Conservation (phyloP, 2,888 invertebrate species). For the Ectobius pallidus region DNA sequence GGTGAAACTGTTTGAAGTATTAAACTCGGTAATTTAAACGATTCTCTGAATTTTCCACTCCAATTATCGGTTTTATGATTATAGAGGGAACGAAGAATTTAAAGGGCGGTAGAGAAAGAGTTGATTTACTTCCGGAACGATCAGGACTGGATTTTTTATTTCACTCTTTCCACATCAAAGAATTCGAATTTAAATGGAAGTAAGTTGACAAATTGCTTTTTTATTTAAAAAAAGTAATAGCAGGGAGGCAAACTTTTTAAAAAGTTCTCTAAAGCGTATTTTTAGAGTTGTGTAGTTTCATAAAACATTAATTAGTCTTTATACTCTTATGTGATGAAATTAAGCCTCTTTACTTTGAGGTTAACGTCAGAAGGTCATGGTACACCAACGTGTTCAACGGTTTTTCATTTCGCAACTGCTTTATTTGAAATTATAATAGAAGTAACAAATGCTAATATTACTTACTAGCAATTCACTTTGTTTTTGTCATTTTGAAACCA, state of each 20-base stretch:
- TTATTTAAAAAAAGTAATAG: neutral
- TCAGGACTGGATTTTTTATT: conserved; percentile 28
- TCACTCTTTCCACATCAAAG: conserved; percentile 36
- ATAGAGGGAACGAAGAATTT: neutral
- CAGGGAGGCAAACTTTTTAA: neutral
- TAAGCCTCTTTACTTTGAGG: neutral
- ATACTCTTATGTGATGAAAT: neutral
- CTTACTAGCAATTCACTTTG: no score
- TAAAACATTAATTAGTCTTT: conserved; percentile 7
- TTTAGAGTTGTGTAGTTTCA: neutral
- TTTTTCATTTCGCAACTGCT: no score
- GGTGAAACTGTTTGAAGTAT: no score
- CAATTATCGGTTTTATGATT: conserved; percentile 24
- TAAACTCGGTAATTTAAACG: conserved; percentile 12
- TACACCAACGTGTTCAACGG: neutral
- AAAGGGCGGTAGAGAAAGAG: neutral
- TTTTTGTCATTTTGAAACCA: no score
- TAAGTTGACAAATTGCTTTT: conserved; percentile 31
- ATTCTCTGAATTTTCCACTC: neutral
- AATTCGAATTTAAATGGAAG: conserved; percentile 34
- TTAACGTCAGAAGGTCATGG: neutral
- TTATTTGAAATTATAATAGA: no score
- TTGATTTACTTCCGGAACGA: conserved; percentile 36
- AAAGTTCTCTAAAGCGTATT: neutral
- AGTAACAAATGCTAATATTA: no score